Evolutionary conservation across 2,797 vertebrate genomes (phyloP), one percentile per base, ranked within the genome.

Genomic region (Neopelma chrysocephalum): DNA sequence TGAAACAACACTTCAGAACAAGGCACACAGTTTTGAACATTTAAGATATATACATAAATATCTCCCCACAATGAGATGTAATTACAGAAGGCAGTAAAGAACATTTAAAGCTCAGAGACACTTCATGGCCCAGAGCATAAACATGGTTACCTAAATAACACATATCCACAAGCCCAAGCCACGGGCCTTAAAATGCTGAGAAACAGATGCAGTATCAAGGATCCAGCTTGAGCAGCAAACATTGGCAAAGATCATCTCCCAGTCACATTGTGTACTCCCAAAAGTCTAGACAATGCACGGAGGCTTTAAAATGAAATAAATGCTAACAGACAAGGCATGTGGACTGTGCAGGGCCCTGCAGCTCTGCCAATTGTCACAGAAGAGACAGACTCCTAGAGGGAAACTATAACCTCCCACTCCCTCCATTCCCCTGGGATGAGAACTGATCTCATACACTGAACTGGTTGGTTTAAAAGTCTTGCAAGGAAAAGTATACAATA

Each of bases 281-380:
- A 91, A 96, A 1, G 56, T 96, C 96, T 89, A 95, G 92, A 96
- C 97, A 96, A 88, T 3, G 65, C 94, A 96, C 43, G 5, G 85
- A 91, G 93, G 53, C 90, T 95, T 95, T 92, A 90, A 94, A 96
- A 95, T 93, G 32, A 96, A 96, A 90, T 91, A 86, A 96, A 95
- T 36, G 77, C 84, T 89, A 94, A 50, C 95, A 97, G 95, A 95
- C 62, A 81, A 94, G 94, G 88, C 91, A 94, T 47, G 78, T 79
- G 82, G 78, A 22, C 61, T 69, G 53, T 25, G 65, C 16, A 69
- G 72, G 89, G 91, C 61, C 58, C 90, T 75, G 76, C 87, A 87
- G 81, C 32, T 88, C 88, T 96, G 94, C 94, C 87, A 95, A 22
- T 23, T 88, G 87, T 93, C 79, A 86, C 64, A 94, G 57, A 95